These are phyloP conservation scores for Callipepla squamata DNA, from an alignment of 2,113 vertebrate species.

Conservation along the genomic window DNA sequence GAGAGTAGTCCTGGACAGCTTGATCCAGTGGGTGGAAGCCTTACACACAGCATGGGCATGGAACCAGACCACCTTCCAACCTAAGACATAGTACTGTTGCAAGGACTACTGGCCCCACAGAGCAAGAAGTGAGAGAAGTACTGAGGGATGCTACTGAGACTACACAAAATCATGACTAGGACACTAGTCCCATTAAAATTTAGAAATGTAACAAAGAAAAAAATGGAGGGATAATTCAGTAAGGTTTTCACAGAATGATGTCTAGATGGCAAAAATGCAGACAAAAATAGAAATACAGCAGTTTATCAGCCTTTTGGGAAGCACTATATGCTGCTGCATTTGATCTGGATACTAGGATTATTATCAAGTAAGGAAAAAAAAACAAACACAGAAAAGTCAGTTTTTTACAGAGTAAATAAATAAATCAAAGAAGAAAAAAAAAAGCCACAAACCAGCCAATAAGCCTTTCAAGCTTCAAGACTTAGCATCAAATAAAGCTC, in stretches of 20 bases:
- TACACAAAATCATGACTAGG: background rate
- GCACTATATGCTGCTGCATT: background rate
- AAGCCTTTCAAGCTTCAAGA: background rate
- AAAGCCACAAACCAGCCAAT: background rate
- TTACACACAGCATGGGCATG: background rate
- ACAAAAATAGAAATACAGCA: background rate
- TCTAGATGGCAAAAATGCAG: background rate
- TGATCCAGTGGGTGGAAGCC: background rate
- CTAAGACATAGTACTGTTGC: no score
- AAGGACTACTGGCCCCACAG: rapidly evolving
- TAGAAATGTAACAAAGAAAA: background rate
- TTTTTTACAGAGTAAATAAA: background rate
- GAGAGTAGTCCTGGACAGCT: background rate
- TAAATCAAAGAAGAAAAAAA: background rate
- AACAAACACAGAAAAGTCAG: background rate
- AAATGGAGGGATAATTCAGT: background rate
- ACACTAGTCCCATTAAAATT: background rate
- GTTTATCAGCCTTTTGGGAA: background rate
- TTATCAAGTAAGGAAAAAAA: background rate
- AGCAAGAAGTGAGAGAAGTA: background rate
- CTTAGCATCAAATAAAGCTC: background rate
- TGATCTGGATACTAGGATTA: background rate
- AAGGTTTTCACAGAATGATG: background rate
- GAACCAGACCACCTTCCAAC: background rate
- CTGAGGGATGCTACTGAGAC: background rate